These are phyloP conservation scores for Caenorhabditis sp. DNA, from an alignment of 2,888 invertebrate genomes.

Conservation along the genomic window DNA sequence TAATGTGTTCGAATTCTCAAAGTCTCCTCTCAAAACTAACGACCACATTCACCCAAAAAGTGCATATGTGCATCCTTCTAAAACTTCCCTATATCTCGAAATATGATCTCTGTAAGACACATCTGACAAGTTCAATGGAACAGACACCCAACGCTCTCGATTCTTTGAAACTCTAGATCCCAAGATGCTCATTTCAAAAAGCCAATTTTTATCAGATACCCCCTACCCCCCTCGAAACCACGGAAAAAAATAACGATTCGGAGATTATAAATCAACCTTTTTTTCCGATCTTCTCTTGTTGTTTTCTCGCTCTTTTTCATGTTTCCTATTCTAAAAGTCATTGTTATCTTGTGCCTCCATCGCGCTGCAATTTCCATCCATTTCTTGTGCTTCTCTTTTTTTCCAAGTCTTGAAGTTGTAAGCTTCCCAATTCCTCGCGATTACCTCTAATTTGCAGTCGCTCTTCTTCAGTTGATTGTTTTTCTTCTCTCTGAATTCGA, in stretches of 20 bases:
- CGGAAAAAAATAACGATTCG: conserved; percentile 13
- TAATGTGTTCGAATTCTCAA: not conserved
- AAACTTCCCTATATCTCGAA: conserved; percentile 12
- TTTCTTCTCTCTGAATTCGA: not conserved
- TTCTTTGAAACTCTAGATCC: conserved; percentile 13
- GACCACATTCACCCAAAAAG: not conserved
- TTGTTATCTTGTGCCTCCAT: conserved; percentile 26
- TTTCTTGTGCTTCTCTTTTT: conserved; percentile 1
- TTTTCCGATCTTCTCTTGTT: conserved; percentile 22
- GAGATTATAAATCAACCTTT: conserved; percentile 38
- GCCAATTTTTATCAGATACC: conserved; percentile 37
- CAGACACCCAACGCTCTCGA: conserved; percentile 13
- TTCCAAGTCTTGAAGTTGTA: not conserved
- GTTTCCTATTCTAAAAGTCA: conserved; percentile 32
- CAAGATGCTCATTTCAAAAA: conserved; percentile 36
- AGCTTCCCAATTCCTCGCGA: conserved; percentile 13
- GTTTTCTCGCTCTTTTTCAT: conserved; percentile 12
- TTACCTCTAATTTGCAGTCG: conserved; percentile 39
- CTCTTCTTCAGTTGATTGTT: conserved; percentile 25
- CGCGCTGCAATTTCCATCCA: not conserved
- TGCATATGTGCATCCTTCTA: not conserved
- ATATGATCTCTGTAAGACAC: conserved; percentile 25
- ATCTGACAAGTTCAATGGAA: conserved; percentile 15
- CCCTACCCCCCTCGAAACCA: not conserved
- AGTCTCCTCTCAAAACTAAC: not conserved